Evolutionary conservation across 2,888 invertebrate genomes (phyloP).

Genomic region (Mesorhabditis sp.): DNA sequence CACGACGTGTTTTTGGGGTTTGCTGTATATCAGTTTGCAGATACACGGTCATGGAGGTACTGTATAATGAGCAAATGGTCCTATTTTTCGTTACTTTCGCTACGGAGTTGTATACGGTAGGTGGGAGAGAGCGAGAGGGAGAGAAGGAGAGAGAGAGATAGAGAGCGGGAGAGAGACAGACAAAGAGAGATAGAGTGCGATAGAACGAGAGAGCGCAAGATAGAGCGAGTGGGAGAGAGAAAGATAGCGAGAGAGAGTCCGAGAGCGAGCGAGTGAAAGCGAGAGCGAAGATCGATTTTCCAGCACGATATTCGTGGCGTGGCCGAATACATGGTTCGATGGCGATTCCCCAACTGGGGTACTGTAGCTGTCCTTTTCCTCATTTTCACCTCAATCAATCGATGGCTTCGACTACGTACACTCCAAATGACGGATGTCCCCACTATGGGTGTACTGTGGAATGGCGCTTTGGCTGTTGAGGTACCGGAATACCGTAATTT

Average conservation of each 20-base stretch:
- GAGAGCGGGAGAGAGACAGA: no score
- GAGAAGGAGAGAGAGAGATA: no score
- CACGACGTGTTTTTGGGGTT: no score
- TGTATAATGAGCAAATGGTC: background rate
- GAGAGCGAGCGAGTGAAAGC: no score
- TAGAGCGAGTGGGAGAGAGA: no score
- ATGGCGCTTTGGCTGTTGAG: background rate
- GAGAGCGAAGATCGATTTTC: background rate
- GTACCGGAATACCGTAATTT: no score
- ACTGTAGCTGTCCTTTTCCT: slow-evolving; percentile 15
- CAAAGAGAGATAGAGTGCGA: no score
- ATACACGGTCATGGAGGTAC: background rate
- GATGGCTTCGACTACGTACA: background rate
- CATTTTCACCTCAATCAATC: slow-evolving; percentile 12
- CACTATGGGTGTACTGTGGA: background rate
- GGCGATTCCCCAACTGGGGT: slow-evolving; percentile 19
- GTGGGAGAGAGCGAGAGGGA: background rate
- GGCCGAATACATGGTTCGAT: slow-evolving; percentile 16
- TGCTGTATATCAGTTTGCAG: background rate
- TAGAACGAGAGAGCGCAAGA: no score
- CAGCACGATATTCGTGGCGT: slow-evolving; percentile 24
- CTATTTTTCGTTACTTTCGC: background rate
- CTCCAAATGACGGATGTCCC: background rate
- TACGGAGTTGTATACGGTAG: background rate
- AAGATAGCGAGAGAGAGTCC: no score